Evolutionary conservation across 1,140 invertebrate species (phyloP).

Genomic region (Hormaphis cornu): DNA sequence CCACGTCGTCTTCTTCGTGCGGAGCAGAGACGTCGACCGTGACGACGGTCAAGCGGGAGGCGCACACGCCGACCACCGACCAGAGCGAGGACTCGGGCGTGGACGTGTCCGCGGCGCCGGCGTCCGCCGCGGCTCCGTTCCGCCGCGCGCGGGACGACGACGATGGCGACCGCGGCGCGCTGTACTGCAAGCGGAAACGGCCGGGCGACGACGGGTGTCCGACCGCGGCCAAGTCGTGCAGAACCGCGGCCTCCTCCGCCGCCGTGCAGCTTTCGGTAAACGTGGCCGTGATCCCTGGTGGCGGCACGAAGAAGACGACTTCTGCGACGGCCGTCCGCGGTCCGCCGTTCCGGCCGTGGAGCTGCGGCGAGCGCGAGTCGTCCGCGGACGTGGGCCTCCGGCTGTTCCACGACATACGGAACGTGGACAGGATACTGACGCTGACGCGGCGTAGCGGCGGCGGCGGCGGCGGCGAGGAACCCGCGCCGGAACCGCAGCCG

Average conservation of each 20-base stretch:
- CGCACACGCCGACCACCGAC: constrained; percentile 20
- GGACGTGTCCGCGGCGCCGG: not conserved
- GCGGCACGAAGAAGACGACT: no score
- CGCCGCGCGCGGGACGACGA: no score
- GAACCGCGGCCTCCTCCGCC: not conserved
- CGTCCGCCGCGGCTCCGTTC: no score
- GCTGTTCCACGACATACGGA: constrained; percentile 16
- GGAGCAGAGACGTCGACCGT: not conserved
- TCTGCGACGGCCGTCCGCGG: not conserved
- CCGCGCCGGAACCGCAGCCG: constrained; percentile 1
- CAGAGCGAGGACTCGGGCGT: constrained; percentile 23
- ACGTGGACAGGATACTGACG: constrained; percentile 18
- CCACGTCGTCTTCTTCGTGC: not conserved
- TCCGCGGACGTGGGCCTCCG: constrained; percentile 12
- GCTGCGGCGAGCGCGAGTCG: not conserved
- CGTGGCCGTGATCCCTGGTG: no score
- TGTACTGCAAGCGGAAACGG: not conserved
- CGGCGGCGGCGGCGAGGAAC: not conserved
- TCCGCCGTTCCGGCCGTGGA: constrained; percentile 19
- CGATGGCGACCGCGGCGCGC: not conserved
- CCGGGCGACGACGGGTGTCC: not conserved
- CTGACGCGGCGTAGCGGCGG: not conserved
- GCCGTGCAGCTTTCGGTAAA: not conserved
- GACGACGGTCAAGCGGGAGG: not conserved
- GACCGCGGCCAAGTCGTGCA: not conserved